Conservation (phyloP, 2,113 vertebrate species). For the Loxodonta africana region DNA sequence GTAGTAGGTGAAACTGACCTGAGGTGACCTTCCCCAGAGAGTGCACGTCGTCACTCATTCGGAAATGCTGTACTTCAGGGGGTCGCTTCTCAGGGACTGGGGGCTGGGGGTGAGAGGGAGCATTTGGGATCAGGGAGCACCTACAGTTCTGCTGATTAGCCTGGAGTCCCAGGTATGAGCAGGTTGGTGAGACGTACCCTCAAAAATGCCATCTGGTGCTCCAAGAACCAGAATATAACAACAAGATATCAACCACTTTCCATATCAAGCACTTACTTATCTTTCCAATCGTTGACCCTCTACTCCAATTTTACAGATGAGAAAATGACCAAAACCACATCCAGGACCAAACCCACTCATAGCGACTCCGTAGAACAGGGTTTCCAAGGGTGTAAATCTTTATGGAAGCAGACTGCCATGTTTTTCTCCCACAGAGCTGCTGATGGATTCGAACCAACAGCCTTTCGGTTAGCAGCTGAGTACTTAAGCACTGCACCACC, state of each 20-base stretch:
- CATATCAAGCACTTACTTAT: not conserved
- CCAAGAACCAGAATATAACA: not conserved
- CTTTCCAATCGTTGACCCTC: not conserved
- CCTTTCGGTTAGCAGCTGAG: too few relatives aligned
- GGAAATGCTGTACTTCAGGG: conserved; percentile 83
- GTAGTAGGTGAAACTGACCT: conserved; percentile 65
- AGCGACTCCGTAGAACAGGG: too few relatives aligned
- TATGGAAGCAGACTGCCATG: too few relatives aligned
- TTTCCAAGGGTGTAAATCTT: too few relatives aligned
- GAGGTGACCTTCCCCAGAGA: conserved; percentile 73
- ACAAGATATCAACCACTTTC: not conserved
- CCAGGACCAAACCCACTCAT: not conserved
- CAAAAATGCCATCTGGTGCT: not conserved
- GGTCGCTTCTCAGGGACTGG: conserved; percentile 84
- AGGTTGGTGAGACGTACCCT: not conserved
- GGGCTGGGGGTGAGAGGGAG: conserved; percentile 62
- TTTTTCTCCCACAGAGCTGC: too few relatives aligned
- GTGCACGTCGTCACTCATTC: conserved; percentile 81
- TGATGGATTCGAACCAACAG: too few relatives aligned
- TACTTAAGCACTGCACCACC: too few relatives aligned
- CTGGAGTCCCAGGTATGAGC: not conserved
- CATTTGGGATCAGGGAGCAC: not conserved
- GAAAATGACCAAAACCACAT: conserved; percentile 12
- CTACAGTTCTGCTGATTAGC: not conserved
- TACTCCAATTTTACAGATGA: not conserved